Percentiles rank a stretch among this genome's conserved stretches.
These are phyloP conservation scores for Onychomys arenicola DNA, from an alignment of 2,797 vertebrate genomes.

Conservation along the genomic window DNA sequence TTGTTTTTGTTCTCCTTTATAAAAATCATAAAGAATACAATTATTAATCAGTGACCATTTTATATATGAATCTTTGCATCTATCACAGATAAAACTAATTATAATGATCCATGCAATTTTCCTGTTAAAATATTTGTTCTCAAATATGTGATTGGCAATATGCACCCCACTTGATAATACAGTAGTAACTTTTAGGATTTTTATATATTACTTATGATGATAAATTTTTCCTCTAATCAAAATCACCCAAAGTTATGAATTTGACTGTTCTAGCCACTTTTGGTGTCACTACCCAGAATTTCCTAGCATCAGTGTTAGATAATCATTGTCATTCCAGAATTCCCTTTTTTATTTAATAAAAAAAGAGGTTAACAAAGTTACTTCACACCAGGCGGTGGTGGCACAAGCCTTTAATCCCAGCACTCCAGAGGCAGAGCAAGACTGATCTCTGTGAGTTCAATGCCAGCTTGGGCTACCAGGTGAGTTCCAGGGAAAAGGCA, in stretches of 20 bases:
- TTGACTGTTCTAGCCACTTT: not conserved
- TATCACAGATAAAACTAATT: not conserved
- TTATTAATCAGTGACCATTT: not conserved
- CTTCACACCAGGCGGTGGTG: no score
- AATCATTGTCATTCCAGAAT: slow-evolving; percentile 15
- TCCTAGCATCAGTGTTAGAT: not conserved
- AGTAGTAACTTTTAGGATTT: not conserved
- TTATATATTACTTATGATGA: not conserved
- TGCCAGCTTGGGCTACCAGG: no score
- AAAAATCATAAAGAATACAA: slow-evolving; percentile 12
- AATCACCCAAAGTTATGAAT: not conserved
- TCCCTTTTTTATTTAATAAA: slow-evolving; percentile 16
- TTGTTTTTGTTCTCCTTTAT: not conserved
- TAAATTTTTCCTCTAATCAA: not conserved
- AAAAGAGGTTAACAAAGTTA: not conserved
- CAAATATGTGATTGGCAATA: not conserved
- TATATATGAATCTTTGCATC: not conserved
- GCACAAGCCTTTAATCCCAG: no score
- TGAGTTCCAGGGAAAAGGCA: no score
- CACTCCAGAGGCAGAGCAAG: no score
- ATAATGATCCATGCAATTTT: not conserved
- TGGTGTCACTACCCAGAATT: not conserved
- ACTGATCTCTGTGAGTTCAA: no score
- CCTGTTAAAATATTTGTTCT: not conserved
- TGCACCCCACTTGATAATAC: slow-evolving; percentile 49